Evolutionary conservation across 2,113 vertebrate species (phyloP).

Genomic region (Orcinus orca): DNA sequence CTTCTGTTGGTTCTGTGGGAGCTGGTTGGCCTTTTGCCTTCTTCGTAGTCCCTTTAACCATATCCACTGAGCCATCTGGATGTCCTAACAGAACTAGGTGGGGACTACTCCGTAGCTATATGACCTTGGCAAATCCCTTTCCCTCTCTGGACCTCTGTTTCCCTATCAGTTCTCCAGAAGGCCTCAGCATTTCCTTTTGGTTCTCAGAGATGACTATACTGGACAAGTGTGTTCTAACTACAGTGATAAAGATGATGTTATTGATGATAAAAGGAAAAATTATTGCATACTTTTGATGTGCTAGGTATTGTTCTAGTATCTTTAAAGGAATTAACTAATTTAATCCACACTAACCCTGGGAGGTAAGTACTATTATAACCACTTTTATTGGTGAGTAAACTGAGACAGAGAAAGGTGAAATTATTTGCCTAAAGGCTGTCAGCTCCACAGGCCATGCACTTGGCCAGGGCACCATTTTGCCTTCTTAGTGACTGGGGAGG

Average conservation of each 20-base stretch:
- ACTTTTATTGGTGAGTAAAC: not conserved
- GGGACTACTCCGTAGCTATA: not conserved
- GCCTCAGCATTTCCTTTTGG: not conserved
- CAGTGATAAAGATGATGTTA: not conserved
- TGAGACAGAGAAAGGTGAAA: not conserved
- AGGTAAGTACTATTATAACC: not conserved
- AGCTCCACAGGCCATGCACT: not conserved
- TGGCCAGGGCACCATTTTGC: not conserved
- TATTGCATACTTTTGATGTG: not conserved
- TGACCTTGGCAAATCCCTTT: not conserved
- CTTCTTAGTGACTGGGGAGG: not conserved
- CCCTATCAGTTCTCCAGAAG: not conserved
- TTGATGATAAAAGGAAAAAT: not conserved
- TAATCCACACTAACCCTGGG: not conserved
- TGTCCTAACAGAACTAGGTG: not conserved
- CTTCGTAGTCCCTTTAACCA: not conserved
- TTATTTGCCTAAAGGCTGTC: not conserved
- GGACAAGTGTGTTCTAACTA: not conserved
- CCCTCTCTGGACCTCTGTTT: not conserved
- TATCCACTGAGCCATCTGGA: not conserved
- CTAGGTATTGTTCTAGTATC: not conserved
- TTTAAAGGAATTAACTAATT: not conserved
- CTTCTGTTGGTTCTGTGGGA: not conserved
- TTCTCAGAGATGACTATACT: not conserved
- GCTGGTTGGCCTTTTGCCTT: not conserved